Percentiles rank a stretch among this genome's conserved stretches.
Conservation (phyloP, 2,113 vertebrate species). For the Platichthys stellatus region DNA sequence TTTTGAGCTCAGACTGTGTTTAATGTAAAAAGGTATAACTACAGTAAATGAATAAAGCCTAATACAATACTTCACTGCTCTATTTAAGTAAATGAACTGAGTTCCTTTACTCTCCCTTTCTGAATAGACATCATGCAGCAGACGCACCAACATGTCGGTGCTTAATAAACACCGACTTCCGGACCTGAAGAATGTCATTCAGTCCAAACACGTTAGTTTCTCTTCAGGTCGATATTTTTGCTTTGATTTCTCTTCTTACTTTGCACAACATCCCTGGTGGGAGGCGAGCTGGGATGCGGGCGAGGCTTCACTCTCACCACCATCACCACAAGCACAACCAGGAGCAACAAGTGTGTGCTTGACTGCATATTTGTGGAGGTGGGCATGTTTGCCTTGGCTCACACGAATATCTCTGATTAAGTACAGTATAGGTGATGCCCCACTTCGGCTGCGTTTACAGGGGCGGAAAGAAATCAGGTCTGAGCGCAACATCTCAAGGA, state of each 20-base stretch:
- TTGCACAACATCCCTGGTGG: conserved; percentile 55
- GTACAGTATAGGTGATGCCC: conserved; percentile 22
- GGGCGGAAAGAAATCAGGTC: conserved; percentile 2
- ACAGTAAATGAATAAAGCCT: neutral
- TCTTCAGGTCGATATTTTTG: neutral
- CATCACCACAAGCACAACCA: conserved; percentile 42
- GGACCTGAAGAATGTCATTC: conserved; percentile 48
- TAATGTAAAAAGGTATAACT: neutral
- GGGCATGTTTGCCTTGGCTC: conserved; percentile 68
- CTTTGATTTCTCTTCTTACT: conserved; percentile 24
- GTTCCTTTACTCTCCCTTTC: neutral
- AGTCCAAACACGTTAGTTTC: conserved; percentile 45
- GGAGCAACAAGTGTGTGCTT: conserved; percentile 72
- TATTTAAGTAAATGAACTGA: neutral
- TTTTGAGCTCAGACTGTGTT: neutral
- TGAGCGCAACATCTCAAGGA: neutral
- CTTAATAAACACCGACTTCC: conserved; percentile 28
- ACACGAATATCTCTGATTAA: conserved; percentile 31
- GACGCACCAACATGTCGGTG: conserved; percentile 30
- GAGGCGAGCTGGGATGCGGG: conserved; percentile 57
- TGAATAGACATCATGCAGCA: conserved; percentile 10
- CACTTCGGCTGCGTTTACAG: neutral
- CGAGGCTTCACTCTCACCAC: conserved; percentile 48
- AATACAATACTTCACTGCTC: neutral
- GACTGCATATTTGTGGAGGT: conserved; percentile 78